Percentiles rank a stretch among this genome's conserved stretches.
Conservation (phyloP, 2,113 vertebrate genomes). For the Stercorarius parasiticus region DNA sequence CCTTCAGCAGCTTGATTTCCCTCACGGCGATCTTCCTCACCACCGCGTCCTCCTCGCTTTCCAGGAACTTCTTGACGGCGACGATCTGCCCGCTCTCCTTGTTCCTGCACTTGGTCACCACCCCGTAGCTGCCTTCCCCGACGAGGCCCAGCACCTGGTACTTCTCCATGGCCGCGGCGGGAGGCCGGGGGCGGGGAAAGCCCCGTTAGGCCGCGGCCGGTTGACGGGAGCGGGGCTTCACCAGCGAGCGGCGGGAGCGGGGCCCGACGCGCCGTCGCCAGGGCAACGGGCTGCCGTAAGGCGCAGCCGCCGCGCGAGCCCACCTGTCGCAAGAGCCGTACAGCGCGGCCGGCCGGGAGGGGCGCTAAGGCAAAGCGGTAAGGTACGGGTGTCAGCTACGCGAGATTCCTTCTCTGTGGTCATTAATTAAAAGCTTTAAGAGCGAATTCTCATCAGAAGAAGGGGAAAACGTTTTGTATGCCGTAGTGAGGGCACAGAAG, state of each 20-base stretch:
- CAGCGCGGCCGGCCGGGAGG: not conserved
- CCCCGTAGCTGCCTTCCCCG: conserved; percentile 87
- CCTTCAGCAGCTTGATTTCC: conserved; percentile 79
- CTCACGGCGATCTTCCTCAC: conserved; percentile 84
- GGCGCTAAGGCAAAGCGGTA: too few species aligned
- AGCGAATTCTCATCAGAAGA: not conserved
- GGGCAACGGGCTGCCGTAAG: not conserved
- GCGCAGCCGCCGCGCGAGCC: not conserved
- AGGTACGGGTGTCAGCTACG: not conserved
- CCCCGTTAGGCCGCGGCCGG: too few species aligned
- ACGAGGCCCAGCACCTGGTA: conserved; percentile 84
- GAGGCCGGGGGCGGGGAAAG: too few species aligned
- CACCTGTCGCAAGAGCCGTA: not conserved
- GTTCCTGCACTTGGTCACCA: conserved; percentile 86
- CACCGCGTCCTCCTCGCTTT: conserved; percentile 82
- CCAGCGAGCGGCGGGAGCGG: too few species aligned
- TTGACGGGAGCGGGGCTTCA: rapidly evolving
- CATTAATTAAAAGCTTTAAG: not conserved
- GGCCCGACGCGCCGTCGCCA: not conserved
- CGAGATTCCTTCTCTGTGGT: not conserved
- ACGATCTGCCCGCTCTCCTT: conserved; percentile 82
- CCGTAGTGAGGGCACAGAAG: not conserved
- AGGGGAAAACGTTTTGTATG: not conserved
- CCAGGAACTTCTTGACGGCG: conserved; percentile 89
- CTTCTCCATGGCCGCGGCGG: conserved; percentile 70